Conservation (phyloP, 2,888 invertebrate species). For the Rhagonycha fulva region DNA sequence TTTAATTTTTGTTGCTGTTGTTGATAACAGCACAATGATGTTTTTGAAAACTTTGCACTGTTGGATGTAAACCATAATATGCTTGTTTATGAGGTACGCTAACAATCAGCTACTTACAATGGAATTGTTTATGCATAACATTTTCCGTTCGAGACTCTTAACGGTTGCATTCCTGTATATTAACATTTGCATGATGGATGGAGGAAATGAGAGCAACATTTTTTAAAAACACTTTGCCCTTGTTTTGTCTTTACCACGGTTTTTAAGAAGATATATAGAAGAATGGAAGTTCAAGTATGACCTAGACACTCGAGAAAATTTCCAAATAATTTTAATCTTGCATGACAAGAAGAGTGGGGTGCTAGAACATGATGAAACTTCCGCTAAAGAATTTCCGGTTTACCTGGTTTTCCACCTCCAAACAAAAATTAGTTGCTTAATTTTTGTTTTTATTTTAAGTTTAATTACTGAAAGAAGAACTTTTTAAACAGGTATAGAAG, state of each 20-base stretch:
- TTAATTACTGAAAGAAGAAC: too few relatives aligned
- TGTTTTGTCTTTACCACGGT: background rate
- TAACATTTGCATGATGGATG: background rate
- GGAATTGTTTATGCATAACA: background rate
- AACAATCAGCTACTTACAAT: background rate
- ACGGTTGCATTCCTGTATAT: background rate
- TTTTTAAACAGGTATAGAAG: too few relatives aligned
- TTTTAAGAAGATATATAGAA: background rate
- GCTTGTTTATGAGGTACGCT: background rate
- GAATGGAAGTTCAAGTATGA: too few relatives aligned
- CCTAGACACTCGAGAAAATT: too few relatives aligned
- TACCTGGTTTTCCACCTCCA: too few relatives aligned
- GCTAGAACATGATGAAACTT: too few relatives aligned
- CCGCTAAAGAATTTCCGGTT: too few relatives aligned
- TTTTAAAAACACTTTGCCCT: background rate
- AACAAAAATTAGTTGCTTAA: too few relatives aligned
- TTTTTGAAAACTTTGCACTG: background rate
- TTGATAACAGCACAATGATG: background rate
- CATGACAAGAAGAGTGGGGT: too few relatives aligned
- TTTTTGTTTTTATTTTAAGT: too few relatives aligned
- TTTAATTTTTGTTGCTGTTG: background rate
- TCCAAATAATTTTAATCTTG: too few relatives aligned
- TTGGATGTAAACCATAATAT: background rate
- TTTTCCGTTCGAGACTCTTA: background rate
- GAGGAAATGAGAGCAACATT: background rate